Base-by-base conservation (phyloP, 2,797 vertebrate genomes). In the Manis crassicaudata region DNA sequence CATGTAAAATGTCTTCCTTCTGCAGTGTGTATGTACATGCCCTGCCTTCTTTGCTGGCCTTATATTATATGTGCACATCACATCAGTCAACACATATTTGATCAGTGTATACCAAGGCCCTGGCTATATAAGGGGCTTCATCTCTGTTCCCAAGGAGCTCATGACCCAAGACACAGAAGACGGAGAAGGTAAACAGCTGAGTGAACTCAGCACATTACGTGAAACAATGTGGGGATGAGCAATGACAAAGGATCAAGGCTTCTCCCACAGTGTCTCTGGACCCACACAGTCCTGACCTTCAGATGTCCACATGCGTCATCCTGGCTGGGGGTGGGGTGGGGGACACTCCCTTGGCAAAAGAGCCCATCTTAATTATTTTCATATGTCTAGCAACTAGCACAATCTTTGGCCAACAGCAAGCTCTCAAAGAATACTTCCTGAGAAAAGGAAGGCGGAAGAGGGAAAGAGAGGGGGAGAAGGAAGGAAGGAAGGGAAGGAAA, bases 381-480 rank as follows among this genome's bases (percentile, higher is more conserved):
- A 20, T 6, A 54, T 6, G 46, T 37, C 72, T 40, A 46, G 20
- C 9, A 60, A 63, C 43, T 35, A 88, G 37, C 32, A 58, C 4
- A 58, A 81, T 56, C 70, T 54, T 40, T 81, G 40, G 62, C 11
- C 14, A 12, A 62, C 29, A 37, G 4, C 12, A 56, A 52, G 32
- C 63, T 81, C 80, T 76, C 82, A 89, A 43, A 52, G 52, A 56
- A 79, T 35, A 60, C 20, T 82, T 35, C 32, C 32, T 35, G 40
- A 93, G 43, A 35, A 88, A 93, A 95, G 70, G 80, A 82, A 73
- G 63, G 40, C 90, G 80, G 87, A 43, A 54, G 18, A 63, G n/a
- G 29, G 12, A 56, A 58, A 37, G 27, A 20, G 7, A 18, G 6
- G 8, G 40, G 21, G 27, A 65, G 35, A 52, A 29, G 6, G 8